These are phyloP conservation scores for Macropis europaea DNA, from an alignment of 2,888 invertebrate species.

Conservation along the genomic window DNA sequence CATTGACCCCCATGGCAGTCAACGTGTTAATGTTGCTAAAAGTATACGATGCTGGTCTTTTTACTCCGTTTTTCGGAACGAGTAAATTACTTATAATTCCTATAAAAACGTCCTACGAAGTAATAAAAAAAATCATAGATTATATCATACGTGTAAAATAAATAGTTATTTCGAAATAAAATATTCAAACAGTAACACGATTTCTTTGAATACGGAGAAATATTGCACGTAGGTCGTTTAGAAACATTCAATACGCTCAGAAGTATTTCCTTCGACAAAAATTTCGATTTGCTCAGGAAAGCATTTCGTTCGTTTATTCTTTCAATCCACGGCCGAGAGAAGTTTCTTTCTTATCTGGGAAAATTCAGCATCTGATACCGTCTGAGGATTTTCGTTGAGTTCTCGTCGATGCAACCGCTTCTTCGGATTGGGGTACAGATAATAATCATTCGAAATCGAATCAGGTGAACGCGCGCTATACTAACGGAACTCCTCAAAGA, in stretches of 20 bases:
- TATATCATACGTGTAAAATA: too few species aligned
- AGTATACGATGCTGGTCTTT: too few species aligned
- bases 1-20: too few species aligned
- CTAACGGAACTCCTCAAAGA: background rate
- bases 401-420: background rate
- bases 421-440: conserved; percentile 1
- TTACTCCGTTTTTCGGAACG: too few species aligned
- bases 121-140: too few species aligned
- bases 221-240: background rate
- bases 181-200: too few species aligned
- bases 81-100: too few species aligned
- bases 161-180: too few species aligned
- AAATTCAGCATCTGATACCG: conserved; percentile 37
- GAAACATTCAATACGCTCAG: background rate
- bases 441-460: conserved; percentile 28
- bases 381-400: background rate
- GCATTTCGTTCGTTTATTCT: conserved; percentile 8
- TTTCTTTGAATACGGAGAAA: too few species aligned
- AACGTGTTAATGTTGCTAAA: too few species aligned
- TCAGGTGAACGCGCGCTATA: background rate
- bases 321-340: conserved; percentile 28
- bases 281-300: conserved; percentile 19
- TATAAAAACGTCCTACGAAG: too few species aligned
- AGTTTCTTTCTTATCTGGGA: conserved; percentile 29
- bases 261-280: conserved; percentile 1